Conservation (phyloP, 2,113 vertebrate genomes). For the Montifringilla adamsi region DNA sequence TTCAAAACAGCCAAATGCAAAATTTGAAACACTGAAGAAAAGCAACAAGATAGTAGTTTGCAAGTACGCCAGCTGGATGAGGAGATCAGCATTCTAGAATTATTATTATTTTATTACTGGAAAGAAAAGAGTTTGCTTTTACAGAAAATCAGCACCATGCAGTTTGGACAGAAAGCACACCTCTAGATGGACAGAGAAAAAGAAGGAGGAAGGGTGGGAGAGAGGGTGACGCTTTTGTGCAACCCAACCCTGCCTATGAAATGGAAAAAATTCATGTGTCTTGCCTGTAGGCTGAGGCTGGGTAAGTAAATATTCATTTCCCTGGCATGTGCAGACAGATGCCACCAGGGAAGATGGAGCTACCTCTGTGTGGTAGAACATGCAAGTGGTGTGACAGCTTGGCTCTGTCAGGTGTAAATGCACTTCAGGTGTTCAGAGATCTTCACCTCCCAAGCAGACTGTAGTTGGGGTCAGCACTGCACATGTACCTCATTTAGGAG, state of each 20-base stretch:
- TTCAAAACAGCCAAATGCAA: background rate
- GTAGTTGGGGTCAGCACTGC: background rate
- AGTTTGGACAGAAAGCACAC: background rate
- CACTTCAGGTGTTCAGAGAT: background rate
- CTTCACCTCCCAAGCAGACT: background rate
- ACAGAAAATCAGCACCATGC: background rate
- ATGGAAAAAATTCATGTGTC: background rate
- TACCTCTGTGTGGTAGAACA: background rate
- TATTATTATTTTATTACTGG: background rate
- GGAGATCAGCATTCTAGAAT: background rate
- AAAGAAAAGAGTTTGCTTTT: background rate
- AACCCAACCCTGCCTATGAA: background rate
- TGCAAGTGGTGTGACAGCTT: background rate
- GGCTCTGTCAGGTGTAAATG: background rate
- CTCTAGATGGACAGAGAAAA: background rate
- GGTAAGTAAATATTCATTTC: background rate
- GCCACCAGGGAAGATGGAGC: background rate
- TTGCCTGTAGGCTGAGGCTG: background rate
- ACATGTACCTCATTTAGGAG: background rate
- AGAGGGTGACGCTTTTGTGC: background rate
- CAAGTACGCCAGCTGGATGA: background rate
- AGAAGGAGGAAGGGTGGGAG: background rate
- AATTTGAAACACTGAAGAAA: background rate
- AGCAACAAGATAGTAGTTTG: background rate
- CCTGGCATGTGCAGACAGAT: background rate